Base-by-base conservation (phyloP, 2,888 invertebrate species). In the Hydrotaea diabolus region DNA sequence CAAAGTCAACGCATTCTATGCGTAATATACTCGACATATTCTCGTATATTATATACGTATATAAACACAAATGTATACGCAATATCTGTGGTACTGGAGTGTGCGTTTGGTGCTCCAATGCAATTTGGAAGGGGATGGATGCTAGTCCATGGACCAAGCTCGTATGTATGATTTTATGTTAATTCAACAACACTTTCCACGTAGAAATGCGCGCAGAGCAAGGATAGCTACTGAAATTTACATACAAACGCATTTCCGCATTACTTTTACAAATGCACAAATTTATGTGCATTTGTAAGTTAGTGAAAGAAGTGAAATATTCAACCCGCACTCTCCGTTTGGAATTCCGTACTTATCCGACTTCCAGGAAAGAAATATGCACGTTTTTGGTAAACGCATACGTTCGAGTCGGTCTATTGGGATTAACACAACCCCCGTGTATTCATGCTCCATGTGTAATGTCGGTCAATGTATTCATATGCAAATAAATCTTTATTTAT, bases 121-220 rank as follows among this genome's bases (percentile, higher is more conserved):
- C 23, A 23, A 26, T 5, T 4, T 62, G 31, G 31, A 31, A 17
- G 15, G 2, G 31, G 2, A 62, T 66, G 31, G 2, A 62, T 66
- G 19, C 39, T 13, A 21, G 36, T 1, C 39, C 13, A 21, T 64
- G 11, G 19, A 39, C 39, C 66, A 66, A 19, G 43, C 43, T 39
- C 66, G 43, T 19, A 66, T 66, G 17, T 39, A 21, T 66, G 66
- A 19, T 39, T 66, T 11, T 36, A 39, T 66, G 66, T 66, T 66
- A 66, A 66, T 66, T 66, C 43, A 66, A 66, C 66, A 43, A 43
- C 21, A 43, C 49, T 49, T 49, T 49, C 49, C 49, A 49, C 49
- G 49, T 4, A 13, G 49, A n/a, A 13, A 2, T n/a, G 49, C 15
- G n/a, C 9, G 43, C 43, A n/a, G 43, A 13, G 2, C 3, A 2